phyloP scores from a whole-genome alignment of 1,140 invertebrate species.

The Magallana gigas region DNA sequence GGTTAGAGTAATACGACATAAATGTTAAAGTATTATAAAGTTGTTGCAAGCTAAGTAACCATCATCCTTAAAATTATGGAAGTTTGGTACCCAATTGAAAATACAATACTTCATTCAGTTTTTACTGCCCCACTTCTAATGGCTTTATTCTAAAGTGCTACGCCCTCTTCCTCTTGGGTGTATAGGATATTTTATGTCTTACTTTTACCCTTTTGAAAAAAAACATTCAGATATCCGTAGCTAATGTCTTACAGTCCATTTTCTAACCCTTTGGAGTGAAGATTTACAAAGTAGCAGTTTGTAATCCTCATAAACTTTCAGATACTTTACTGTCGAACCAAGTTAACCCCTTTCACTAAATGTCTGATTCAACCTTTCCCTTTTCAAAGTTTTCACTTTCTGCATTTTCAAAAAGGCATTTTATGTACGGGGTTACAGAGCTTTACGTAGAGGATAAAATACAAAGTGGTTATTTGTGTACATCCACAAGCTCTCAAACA shows the following conservation, averaged over 20 bases:
- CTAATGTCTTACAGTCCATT: neutral
- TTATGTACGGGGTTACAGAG: neutral
- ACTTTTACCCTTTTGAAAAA: slow-evolving; percentile 3
- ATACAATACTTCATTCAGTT: too few relatives aligned
- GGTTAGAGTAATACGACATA: too few relatives aligned
- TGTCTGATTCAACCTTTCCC: neutral
- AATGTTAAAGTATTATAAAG: too few relatives aligned
- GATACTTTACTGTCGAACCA: neutral
- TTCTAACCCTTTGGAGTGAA: neutral
- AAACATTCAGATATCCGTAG: neutral
- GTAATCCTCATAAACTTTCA: neutral
- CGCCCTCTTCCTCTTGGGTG: neutral
- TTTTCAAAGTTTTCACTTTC: neutral
- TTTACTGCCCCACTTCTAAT: too few relatives aligned
- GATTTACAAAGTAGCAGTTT: neutral
- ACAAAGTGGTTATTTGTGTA: slow-evolving; percentile 31
- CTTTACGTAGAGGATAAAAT: neutral
- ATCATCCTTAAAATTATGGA: too few relatives aligned
- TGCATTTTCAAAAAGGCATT: slow-evolving; percentile 5
- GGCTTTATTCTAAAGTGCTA: too few relatives aligned
- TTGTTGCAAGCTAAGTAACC: too few relatives aligned
- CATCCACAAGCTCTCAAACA: neutral
- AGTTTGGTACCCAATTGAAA: too few relatives aligned
- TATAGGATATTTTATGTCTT: neutral
- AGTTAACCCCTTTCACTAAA: slow-evolving; percentile 3